Base-by-base conservation (phyloP, 2,797 vertebrate genomes). In the Acrossocheilus fasciatus region DNA sequence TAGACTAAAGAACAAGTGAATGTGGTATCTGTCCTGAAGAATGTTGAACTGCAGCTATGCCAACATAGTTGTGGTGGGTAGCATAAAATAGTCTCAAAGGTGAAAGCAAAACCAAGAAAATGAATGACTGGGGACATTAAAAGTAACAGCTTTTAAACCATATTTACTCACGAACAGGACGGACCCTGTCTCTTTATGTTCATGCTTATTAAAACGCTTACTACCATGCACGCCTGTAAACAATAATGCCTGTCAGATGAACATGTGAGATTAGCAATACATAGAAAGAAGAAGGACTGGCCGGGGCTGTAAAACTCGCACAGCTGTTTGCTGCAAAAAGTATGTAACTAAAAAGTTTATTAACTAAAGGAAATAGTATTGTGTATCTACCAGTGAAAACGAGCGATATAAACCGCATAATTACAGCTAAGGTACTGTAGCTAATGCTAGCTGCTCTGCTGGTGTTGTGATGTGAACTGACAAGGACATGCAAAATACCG, bases 391-490 rank as follows among this genome's bases (percentile, higher is more conserved):
- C 6, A 26, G 41, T 17, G 15, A 39, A 26, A 17, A 12, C 26
- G 18, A 36, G 30, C 30, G 62, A 62, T 14, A 74, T 15, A 52
- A 39, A 30, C 5, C 8, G 47, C 50, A 34, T 12, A n/a, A 17
- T 15, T 80, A 20, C 47, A 70, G 47, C 74, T 34, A 20, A 54
- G 52, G 9, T 54, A 18, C 9, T 34, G 75, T 15, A 57, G 75
- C 39, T 85, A 79, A 54, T 39, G 74, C 47, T 78, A 79, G 1
- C 30, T 15, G 64, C 64, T 68, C 64, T 39, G n/a, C 34, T 30
- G 72, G 12, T 75, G 41, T 41, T 41, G 7, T 7, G 14, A 54
- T 36, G 18, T 10, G 26, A 75, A 66, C 59, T 11, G 59, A 45
- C 39, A 34, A 74, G 9, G 34, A 26, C 14, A 15, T 41, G 20